Conservation (phyloP, 2,113 vertebrate genomes). For the Tachysurus fulvidraco region DNA sequence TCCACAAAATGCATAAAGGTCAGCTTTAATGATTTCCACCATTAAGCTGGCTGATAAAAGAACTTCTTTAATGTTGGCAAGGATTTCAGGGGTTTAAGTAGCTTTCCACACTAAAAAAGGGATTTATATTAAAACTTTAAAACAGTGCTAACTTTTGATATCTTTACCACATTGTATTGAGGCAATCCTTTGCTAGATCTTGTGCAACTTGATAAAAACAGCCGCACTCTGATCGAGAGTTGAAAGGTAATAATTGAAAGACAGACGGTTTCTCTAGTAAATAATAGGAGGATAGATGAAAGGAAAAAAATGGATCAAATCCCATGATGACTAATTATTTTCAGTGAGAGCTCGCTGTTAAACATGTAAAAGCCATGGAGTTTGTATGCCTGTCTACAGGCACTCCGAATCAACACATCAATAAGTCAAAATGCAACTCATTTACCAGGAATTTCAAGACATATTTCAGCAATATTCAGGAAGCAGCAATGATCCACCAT, state of each 20-base stretch:
- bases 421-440: not conserved
- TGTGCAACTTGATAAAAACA: constrained; percentile 24
- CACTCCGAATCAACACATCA: constrained; percentile 5
- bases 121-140: constrained; percentile 4
- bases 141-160: constrained; percentile 1
- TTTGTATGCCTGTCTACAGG: constrained; percentile 34
- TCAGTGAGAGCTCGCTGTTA: not conserved
- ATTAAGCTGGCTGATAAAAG: constrained; percentile 7
- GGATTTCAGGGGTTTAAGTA: constrained; percentile 41
- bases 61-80: constrained; percentile 17
- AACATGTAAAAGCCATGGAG: constrained; percentile 36
- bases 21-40: constrained; percentile 32
- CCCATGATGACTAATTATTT: constrained; percentile 44
- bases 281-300: constrained; percentile 25
- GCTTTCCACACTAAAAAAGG: constrained; percentile 33
- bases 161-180: constrained; percentile 11
- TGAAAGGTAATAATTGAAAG: constrained; percentile 19
- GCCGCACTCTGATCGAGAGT: not conserved
- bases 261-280: constrained; percentile 23
- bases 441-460: constrained; percentile 8
- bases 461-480: constrained; percentile 11
- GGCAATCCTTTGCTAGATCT: constrained; percentile 30
- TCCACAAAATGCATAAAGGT: constrained; percentile 23
- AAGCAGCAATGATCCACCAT: constrained; percentile 15
- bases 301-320: constrained; percentile 4